These are phyloP conservation scores for Poeciliopsis occidentalis DNA, from an alignment of 2,113 vertebrate species.

Conservation along the genomic window DNA sequence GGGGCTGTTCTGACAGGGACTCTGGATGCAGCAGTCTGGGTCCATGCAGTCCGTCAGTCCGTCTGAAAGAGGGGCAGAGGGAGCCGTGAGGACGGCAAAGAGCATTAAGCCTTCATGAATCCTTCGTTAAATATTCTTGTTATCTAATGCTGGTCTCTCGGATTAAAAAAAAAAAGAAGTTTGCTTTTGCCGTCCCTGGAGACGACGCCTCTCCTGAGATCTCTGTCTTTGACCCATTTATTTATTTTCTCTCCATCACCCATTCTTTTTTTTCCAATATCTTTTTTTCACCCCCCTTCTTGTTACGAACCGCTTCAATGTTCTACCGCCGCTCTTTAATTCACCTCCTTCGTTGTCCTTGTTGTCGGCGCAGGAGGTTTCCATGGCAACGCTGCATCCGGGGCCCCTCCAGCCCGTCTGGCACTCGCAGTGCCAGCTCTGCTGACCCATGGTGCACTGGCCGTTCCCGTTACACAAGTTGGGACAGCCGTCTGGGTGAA, in stretches of 20 bases:
- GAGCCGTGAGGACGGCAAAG: neutral
- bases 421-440: slow-evolving; percentile 99
- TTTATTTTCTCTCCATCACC: slow-evolving; percentile 7
- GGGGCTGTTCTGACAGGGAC: slow-evolving; percentile 93
- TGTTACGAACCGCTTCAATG: no score
- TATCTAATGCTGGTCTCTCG: slow-evolving; percentile 16
- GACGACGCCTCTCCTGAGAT: slow-evolving; percentile 30
- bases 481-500: slow-evolving; percentile 94
- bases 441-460: slow-evolving; percentile 97
- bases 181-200: slow-evolving; percentile 12
- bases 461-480: slow-evolving; percentile 98
- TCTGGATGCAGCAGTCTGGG: slow-evolving; percentile 98
- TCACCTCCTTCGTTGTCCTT: slow-evolving; percentile 99
- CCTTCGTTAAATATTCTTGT: slow-evolving; percentile 28
- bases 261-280: slow-evolving; percentile 9
- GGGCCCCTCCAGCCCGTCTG: slow-evolving; percentile 98
- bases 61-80: slow-evolving; percentile 77
- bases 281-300: neutral
- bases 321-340: slow-evolving; percentile 17
- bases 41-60: slow-evolving; percentile 98
- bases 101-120: neutral
- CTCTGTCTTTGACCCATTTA: slow-evolving; percentile 27
- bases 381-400: slow-evolving; percentile 98
- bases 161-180: neutral
- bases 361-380: slow-evolving; percentile 97